phyloP scores from a whole-genome alignment of 2,797 vertebrate species.

The Perodicticus potto region DNA sequence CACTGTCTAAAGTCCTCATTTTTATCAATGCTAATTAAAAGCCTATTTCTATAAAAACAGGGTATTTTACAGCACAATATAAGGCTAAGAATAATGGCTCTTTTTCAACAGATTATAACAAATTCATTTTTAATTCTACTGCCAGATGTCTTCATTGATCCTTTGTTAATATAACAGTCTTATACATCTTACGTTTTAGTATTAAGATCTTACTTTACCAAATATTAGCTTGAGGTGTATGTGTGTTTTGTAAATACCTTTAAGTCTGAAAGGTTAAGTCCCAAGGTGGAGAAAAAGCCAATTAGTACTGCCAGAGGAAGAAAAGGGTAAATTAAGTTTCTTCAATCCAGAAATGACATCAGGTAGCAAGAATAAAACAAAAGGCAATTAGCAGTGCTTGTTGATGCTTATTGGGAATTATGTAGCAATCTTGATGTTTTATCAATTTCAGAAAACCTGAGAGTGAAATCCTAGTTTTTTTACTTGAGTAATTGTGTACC shows the following conservation, averaged over 20 bases:
- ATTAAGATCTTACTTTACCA: neutral
- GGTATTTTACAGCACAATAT: neutral
- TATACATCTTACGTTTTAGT: neutral
- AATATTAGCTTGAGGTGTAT: neutral
- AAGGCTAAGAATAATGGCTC: neutral
- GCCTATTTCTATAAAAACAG: neutral
- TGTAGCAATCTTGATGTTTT: constrained; percentile 19
- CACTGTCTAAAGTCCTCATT: neutral
- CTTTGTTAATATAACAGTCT: neutral
- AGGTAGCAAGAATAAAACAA: constrained; percentile 37
- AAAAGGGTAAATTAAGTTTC: neutral
- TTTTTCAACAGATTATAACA: neutral
- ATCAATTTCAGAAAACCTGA: constrained; percentile 9
- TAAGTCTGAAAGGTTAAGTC: neutral
- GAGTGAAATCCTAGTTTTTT: neutral
- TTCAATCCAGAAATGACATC: neutral
- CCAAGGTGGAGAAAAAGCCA: neutral
- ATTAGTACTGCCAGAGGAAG: neutral
- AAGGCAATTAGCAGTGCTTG: constrained; percentile 44
- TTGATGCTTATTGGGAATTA: constrained; percentile 25
- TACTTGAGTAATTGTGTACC: neutral
- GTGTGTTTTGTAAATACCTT: neutral
- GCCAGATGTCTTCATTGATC: neutral
- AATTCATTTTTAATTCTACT: neutral
- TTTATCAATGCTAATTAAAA: constrained; percentile 15